Evolutionary conservation across 1,140 invertebrate species (phyloP).

Genomic region (Meteorus sp.): DNA sequence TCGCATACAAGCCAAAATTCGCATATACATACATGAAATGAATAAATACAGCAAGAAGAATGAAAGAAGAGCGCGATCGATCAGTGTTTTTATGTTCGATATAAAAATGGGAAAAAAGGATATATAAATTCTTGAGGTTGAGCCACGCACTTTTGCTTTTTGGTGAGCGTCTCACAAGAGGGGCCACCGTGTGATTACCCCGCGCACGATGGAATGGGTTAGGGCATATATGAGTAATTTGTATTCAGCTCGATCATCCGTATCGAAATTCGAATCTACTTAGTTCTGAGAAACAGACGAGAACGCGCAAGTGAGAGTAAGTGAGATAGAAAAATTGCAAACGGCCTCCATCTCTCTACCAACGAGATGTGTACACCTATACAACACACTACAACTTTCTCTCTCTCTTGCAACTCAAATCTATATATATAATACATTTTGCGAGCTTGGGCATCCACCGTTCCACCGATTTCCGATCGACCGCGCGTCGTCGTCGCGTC

Average conservation of each 20-base stretch:
- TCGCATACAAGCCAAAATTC: no score
- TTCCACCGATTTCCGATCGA: conserved; percentile 24
- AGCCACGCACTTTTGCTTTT: conserved; percentile 49
- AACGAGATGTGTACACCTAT: no score
- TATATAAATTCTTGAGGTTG: conserved; percentile 5
- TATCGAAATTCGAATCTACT: conserved; percentile 63
- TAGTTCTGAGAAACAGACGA: conserved; percentile 56
- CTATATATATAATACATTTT: no score
- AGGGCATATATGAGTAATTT: conserved; percentile 60
- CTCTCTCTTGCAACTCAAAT: no score
- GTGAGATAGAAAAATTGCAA: no score
- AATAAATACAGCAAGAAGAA: no score
- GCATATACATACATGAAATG: no score
- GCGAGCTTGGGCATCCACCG: conserved; percentile 22
- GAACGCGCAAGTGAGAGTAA: conserved; percentile 4
- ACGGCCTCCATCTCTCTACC: no score
- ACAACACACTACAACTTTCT: no score
- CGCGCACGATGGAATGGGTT: conserved; percentile 33
- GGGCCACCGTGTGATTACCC: conserved; percentile 59
- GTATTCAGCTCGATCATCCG: conserved; percentile 62
- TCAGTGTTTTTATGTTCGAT: conserved; percentile 30
- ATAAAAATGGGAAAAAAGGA: conserved; percentile 12
- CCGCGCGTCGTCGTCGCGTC: no score
- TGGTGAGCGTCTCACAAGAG: conserved; percentile 38
- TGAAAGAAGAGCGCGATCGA: no score